These are phyloP conservation scores for Pseudomugil tenellus DNA, from an alignment of 2,797 vertebrate genomes.

Conservation along the genomic window DNA sequence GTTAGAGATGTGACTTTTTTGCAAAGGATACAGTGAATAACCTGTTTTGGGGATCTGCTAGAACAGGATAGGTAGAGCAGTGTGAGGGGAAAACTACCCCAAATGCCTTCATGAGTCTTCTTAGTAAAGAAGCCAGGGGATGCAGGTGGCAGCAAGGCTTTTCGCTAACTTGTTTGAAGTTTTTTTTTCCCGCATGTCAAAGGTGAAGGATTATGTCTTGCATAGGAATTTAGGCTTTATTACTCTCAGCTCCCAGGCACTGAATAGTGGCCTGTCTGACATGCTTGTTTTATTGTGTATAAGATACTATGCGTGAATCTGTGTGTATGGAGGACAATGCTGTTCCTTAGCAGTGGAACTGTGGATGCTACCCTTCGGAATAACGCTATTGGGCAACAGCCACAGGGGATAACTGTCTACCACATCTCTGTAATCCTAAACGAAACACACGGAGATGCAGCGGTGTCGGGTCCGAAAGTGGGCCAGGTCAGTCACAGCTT, in stretches of 20 bases:
- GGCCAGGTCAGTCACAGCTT: slow-evolving; percentile 65
- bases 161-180: slow-evolving; percentile 78
- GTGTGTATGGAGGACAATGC: slow-evolving; percentile 66
- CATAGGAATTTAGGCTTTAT: slow-evolving; percentile 79
- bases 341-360: slow-evolving; percentile 75
- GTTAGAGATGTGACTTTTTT: slow-evolving; percentile 46
- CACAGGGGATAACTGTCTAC: slow-evolving; percentile 62
- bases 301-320: slow-evolving; percentile 38
- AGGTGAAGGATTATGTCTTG: slow-evolving; percentile 83
- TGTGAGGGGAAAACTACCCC: slow-evolving; percentile 36
- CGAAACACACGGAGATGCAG: slow-evolving; percentile 59
- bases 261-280: slow-evolving; percentile 35
- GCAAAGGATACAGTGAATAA: slow-evolving; percentile 40
- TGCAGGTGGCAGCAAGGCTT: slow-evolving; percentile 73
- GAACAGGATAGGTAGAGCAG: slow-evolving; percentile 52
- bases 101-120: slow-evolving; percentile 46
- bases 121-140: slow-evolving; percentile 61
- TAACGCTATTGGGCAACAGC: slow-evolving; percentile 48
- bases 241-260: slow-evolving; percentile 53
- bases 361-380: slow-evolving; percentile 69
- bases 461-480: slow-evolving; percentile 53
- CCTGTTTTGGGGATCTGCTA: slow-evolving; percentile 37
- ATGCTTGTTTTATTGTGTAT: slow-evolving; percentile 30
- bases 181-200: slow-evolving; percentile 68
- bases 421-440: slow-evolving; percentile 68